Evolutionary conservation across 2,797 vertebrate genomes (phyloP), one percentile per base, ranked within the genome.

Genomic region (Pantherophis vulpinus): DNA sequence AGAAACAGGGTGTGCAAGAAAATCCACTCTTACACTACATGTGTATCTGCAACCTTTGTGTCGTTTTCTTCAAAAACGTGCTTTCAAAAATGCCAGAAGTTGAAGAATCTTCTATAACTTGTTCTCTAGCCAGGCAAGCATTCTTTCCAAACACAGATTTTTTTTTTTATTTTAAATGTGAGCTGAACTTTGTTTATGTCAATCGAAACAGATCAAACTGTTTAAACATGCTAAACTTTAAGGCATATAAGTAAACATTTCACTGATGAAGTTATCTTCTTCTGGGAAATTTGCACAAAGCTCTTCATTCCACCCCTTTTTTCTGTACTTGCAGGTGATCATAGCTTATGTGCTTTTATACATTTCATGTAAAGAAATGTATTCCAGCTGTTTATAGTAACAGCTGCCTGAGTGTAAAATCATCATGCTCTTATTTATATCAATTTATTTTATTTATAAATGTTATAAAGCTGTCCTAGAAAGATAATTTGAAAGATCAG

Each of bases 21-120:
- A 79, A 89, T 93, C 7, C 5, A 54, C 89, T 63, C 59, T 11
- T 96, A 87, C 83, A 91, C 2, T 96, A 87, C 88, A 91, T 92
- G 92, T 94, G 93, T 54, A 66, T 60, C 92, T 27, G 11, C 92
- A 94, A 92, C 94, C 94, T 74, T 93, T 95, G 87, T 94, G 96
- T 92, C 95, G 91, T 9, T 96, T 95, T 96, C 97, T 97, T 96
- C 95, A 94, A 42, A 42, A 42, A 42, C 92, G 96, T 97, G 95
- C 97, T 97, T 97, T 97, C 96, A 96, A 96, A 94, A 97, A 94
- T 97, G 97, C 95, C 96, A 96, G 96, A 97, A 91, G 94, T 93
- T 37, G 37, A 91, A 56, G 7, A 6, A 56, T 79, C 55, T 79
- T 91, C 94, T 95, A 93, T 94, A 92, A 92, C 37, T 93, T 96